Base-by-base conservation (phyloP, 2,113 vertebrate species). In the Corythaixoides concolor region DNA sequence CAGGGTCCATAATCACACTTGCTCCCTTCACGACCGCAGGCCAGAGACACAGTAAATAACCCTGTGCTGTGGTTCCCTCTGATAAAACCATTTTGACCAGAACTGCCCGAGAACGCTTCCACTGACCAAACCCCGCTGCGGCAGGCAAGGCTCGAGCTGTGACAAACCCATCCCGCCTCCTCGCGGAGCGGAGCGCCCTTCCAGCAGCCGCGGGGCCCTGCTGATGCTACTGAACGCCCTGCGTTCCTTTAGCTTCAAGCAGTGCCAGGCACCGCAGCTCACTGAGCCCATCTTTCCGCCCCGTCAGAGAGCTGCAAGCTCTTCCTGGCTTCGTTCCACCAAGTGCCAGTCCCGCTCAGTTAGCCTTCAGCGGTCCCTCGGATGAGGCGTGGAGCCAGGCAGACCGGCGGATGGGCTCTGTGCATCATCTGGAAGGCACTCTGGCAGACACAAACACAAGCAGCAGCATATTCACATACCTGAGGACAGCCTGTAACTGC, bases 221-320 rank as follows among this genome's bases (percentile, higher is more conserved):
- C 59, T 92, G 86, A 88, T 66, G 96, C 84, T 92, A 94, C 96
- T 79, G 66, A 89, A 68, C 20, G 17, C 67, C 49, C 90, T 30
- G 88, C 86, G 81, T 95, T 97, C 96, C 96, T 97, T 64, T 1
- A 4, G 73, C 56, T 89, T 88, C 96, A 92, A 63, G 60, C 76
- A 66, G 98, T 98, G 95, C 98, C 98, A 98, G 98, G 98, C 98
- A 32, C 97, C n/a, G 12, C 37, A 45, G 95, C 94, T 91, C 41
- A 2, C 92, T 45, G 50, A 96, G 88, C 81, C 96, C 62, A 73
- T 92, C 89, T 32, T 96, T 74, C 81, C 27, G 0, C 33, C 11
- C 68, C 2, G 7, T 2, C 81, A 90, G 63, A 85, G 82, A 79
- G 89, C 88, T 72, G 50, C 86, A 43, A 86, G 95, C 91, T 91